Base-by-base conservation (phyloP, 2,113 vertebrate genomes). In the Probosciger aterrimus region DNA sequence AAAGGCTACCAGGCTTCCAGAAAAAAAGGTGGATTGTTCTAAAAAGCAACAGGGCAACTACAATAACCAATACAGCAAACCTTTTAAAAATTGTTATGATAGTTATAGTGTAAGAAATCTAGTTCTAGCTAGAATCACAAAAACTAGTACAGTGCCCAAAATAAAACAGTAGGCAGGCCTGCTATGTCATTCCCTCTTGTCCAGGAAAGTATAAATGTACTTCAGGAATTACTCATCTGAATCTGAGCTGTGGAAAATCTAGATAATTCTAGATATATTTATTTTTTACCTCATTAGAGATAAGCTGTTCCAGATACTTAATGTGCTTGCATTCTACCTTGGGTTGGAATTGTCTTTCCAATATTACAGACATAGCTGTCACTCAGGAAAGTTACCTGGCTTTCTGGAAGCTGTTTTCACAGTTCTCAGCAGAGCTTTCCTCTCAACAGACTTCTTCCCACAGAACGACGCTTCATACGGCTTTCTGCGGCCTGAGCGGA, bases 391-490 rank as follows among this genome's bases (percentile, higher is more conserved):
- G 18, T 96, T 96, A 97, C 96, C 96, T 93, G 95, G 7, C 6
- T 78, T 86, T 71, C 0, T 17, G 64, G 43, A 7, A 84, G 33
- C 1, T 75, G 4, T 13, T 68, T 22, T 60, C 50, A 0, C 1
- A 6, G 11, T 16, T 28, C 0, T 2, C 7, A 1, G 31, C 8
- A 2, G 31, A 43, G 4, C 1, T 37, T 2, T 1, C 6, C 7
- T 37, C 55, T 14, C 2, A 35, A 18, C 9, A n/a, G 18, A 1
- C 11, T 0, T 10, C 5, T 6, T 64, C 78, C 8, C 1, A 9
- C 0, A 1, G 23, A 0, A 2, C 27, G 43, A 9, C 3, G 1
- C 2, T 43, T 68, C 31, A 14, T 20, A 62, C 0, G 62, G 60
- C 35, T 88, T 96, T 31, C 0, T 16, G 8, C 7, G 13, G 33